Base-by-base conservation (phyloP, 2,797 vertebrate genomes). In the Schizothorax lantsangensis region DNA sequence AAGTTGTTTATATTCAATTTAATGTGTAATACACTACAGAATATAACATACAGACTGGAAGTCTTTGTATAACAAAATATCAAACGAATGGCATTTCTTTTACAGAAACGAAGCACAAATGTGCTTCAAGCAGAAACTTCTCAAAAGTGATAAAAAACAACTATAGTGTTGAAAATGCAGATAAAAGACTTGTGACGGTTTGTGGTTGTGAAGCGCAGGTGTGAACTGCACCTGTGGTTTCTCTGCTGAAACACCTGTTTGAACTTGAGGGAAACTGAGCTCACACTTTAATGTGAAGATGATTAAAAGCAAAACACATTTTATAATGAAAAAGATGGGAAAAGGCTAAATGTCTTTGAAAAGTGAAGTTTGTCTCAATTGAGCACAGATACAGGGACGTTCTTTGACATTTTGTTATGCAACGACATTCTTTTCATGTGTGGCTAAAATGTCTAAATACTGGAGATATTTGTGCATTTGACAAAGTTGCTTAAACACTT, bases 171-270 rank as follows among this genome's bases (percentile, higher is more conserved):
- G 12, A 40, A 57, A 59, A 43, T 43, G 36, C 17, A 79, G 78
- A 79, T 79, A 6, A 30, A 64, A 43, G 17, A 4, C 19, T 69
- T 23, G 12, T 79, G 80, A 71, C 80, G 8, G 80, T 81, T 71
- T 71, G 80, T 81, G 80, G 80, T 81, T 81, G 5, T 52, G 45
- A 81, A 59, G 23, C 0, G 4, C 80, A 81, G 80, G 64, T 69
- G 80, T 81, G 45, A 81, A 15, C 19, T 36, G 80, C 64, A 38
- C 5, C 45, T 54, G 80, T 0, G 21, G 64, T n/a, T 71, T 33
- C 38, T 45, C 57, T 64, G 38, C 57, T 43, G 30, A 45, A 79
- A 81, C 64, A 66, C 19, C 21, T n/a, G 43, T 68, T 68, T 49
- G 10, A 68, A 66, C 40, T 8, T 68, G 64, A 81, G 45, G 4